Conservation (phyloP, 1,140 invertebrate genomes). For the Scaptodrosophila lebanonensis region DNA sequence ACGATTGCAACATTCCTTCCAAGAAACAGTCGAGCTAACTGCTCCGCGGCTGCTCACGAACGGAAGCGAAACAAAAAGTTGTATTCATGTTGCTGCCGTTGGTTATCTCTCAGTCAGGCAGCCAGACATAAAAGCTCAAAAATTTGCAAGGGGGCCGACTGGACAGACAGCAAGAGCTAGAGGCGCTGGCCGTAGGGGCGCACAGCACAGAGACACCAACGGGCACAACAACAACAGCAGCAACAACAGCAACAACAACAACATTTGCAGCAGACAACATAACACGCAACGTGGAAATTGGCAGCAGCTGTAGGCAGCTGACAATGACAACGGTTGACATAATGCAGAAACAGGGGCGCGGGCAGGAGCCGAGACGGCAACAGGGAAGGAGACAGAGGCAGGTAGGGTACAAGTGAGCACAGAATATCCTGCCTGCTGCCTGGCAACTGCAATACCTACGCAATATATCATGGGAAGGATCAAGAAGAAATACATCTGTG, state of each 20-base stretch:
- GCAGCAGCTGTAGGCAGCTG: conserved; percentile 29
- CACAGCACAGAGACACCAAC: conserved; percentile 11
- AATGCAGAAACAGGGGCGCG: conserved; percentile 14
- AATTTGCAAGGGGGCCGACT: conserved; percentile 27
- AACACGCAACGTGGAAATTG: conserved; percentile 51
- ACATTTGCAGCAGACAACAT: neutral
- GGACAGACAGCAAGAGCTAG: neutral
- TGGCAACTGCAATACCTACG: conserved; percentile 13
- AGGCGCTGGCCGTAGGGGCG: neutral
- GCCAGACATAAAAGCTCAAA: conserved; percentile 27
- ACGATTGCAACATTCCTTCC: conserved; percentile 53
- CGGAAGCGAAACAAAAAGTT: conserved; percentile 47
- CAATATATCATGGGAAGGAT: too few species aligned
- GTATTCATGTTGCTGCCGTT: conserved; percentile 26
- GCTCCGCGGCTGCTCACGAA: conserved; percentile 12
- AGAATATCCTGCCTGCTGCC: too few species aligned
- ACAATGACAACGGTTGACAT: conserved; percentile 47
- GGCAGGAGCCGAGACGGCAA: conserved; percentile 20
- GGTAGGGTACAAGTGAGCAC: too few species aligned
- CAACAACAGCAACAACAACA: conserved; percentile 16
- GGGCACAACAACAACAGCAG: conserved; percentile 20
- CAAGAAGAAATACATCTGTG: too few species aligned
- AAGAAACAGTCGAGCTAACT: conserved; percentile 38
- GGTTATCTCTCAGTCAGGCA: conserved; percentile 40
- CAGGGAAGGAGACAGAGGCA: conserved; percentile 8